These are phyloP conservation scores for Pterobdella sp. DNA, from an alignment of 2,888 invertebrate genomes.

Conservation along the genomic window DNA sequence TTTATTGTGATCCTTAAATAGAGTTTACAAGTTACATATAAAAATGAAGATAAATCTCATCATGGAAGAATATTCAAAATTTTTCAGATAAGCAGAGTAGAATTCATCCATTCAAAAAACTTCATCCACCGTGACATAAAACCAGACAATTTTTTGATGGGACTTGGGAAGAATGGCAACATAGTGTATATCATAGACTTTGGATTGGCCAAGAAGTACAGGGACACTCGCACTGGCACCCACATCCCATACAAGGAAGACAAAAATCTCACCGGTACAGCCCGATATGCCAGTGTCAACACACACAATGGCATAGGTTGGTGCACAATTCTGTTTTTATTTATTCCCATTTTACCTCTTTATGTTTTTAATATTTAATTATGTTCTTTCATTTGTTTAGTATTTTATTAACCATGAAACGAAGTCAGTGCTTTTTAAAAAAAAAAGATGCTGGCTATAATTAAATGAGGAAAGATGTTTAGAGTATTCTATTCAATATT, in stretches of 20 bases:
- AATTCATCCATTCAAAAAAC: slow-evolving; percentile 95
- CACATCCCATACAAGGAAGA: slow-evolving; percentile 77
- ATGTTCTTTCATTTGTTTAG: neutral
- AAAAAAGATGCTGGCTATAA: too few relatives aligned
- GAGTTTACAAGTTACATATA: neutral
- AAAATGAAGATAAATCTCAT: neutral
- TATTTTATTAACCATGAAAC: too few relatives aligned
- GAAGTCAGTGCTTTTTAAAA: too few relatives aligned
- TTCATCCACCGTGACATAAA: slow-evolving; percentile 92
- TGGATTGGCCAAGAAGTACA: slow-evolving; percentile 96
- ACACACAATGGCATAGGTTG: slow-evolving; percentile 29
- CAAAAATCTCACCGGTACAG: slow-evolving; percentile 74
- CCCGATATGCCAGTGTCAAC: slow-evolving; percentile 27
- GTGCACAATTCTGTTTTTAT: neutral
- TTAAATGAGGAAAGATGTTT: too few relatives aligned
- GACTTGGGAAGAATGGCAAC: slow-evolving; percentile 52
- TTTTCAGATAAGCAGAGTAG: slow-evolving; percentile 67
- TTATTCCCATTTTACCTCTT: neutral
- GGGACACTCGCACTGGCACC: slow-evolving; percentile 73
- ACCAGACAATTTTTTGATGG: slow-evolving; percentile 58
- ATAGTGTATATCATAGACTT: slow-evolving; percentile 73
- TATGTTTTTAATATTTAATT: neutral
- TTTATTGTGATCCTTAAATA: neutral
- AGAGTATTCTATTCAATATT: too few relatives aligned
- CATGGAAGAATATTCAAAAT: slow-evolving; percentile 13